Conservation (phyloP, 2,113 vertebrate species). For the Megaceryle torquata region DNA sequence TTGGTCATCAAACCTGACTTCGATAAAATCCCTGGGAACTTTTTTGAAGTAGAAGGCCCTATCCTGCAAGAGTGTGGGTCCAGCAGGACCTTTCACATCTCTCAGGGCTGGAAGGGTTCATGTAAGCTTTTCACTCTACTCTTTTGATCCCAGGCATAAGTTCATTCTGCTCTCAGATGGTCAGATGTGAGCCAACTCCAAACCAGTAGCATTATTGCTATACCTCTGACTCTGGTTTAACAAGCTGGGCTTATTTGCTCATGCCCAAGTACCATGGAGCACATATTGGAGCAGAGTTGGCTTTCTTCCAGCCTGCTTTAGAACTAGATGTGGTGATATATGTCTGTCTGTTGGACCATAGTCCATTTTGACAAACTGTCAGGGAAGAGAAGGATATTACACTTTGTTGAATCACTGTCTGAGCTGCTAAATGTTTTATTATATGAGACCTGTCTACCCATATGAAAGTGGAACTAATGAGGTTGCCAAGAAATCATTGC, state of each 20-base stretch:
- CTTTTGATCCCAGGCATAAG: background rate
- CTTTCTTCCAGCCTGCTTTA: background rate
- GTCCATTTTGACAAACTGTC: background rate
- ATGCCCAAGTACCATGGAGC: background rate
- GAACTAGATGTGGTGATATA: background rate
- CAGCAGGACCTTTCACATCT: background rate
- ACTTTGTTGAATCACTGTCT: background rate
- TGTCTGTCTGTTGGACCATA: background rate
- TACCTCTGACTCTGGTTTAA: background rate
- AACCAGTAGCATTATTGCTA: background rate
- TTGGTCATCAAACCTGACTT: background rate
- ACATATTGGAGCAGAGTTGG: background rate
- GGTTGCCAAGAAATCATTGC: background rate
- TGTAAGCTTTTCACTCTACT: background rate
- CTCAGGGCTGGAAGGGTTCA: background rate
- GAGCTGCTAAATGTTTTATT: background rate
- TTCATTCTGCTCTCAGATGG: background rate
- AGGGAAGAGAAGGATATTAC: background rate
- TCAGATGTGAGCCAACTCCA: background rate
- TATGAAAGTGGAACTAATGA: background rate
- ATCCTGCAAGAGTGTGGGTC: background rate
- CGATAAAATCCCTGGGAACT: background rate
- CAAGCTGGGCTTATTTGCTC: background rate
- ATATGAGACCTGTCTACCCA: background rate
- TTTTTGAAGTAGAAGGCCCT: background rate